These are phyloP conservation scores for Morus bassanus DNA, from an alignment of 2,797 vertebrate species.

Conservation along the genomic window DNA sequence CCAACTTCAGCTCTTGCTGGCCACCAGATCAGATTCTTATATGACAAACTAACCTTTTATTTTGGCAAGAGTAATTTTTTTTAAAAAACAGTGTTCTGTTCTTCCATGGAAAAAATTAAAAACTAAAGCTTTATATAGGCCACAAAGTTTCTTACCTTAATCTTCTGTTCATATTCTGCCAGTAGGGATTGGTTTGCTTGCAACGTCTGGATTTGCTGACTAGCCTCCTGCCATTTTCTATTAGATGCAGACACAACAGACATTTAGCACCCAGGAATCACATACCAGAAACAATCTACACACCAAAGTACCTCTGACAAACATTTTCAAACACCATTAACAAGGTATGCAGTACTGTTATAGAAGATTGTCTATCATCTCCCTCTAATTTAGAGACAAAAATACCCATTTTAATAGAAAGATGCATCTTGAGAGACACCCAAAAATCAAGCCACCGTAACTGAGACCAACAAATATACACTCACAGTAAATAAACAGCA, in stretches of 20 bases:
- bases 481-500: neutral
- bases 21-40: neutral
- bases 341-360: neutral
- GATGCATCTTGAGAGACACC: neutral
- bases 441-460: neutral
- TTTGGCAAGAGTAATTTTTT: neutral
- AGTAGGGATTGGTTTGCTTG: conserved; percentile 83
- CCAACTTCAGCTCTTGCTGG: neutral
- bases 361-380: neutral
- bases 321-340: neutral
- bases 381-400: neutral
- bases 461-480: neutral
- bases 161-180: conserved; percentile 85
- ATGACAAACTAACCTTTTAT: neutral
- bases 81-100: neutral
- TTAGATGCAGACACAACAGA: neutral
- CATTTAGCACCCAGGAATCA: neutral
- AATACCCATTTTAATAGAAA: neutral
- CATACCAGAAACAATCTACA: neutral
- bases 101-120: neutral
- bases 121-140: neutral
- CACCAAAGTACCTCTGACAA: neutral
- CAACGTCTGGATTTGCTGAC: conserved; percentile 82
- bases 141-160: conserved; percentile 80
- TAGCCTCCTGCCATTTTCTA: conserved; percentile 89